phyloP scores from a whole-genome alignment of 2,888 invertebrate species.

The Cryptus viduatorius region DNA sequence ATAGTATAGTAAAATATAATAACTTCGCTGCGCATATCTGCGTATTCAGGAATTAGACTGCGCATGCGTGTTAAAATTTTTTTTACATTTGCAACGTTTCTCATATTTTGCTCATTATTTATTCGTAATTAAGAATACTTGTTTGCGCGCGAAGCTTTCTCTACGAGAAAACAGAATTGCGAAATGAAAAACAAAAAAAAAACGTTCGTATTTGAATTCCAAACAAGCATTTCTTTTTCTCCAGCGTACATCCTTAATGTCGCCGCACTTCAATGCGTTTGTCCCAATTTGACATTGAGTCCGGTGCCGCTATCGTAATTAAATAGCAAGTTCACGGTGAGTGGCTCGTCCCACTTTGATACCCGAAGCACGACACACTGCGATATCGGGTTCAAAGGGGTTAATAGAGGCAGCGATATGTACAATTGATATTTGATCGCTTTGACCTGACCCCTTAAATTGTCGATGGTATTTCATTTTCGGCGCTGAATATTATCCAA shows the following conservation, averaged over 20 bases:
- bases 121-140: no score
- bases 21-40: background rate
- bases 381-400: background rate
- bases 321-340: conserved; percentile 3
- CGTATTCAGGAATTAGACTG: background rate
- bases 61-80: no score
- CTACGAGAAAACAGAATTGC: no score
- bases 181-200: no score
- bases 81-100: no score
- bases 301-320: background rate
- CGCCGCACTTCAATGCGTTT: background rate
- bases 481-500: background rate
- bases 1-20: no score
- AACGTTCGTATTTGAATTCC: no score
- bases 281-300: background rate
- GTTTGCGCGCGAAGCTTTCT: no score
- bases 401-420: background rate
- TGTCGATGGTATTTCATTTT: background rate
- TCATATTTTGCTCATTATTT: no score
- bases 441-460: background rate
- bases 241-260: no score
- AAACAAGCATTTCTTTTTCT: no score
- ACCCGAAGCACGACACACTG: background rate
- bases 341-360: background rate
- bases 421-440: conserved; percentile 1